Base-by-base conservation (phyloP, 2,797 vertebrate species). In the Labroides dimidiatus region DNA sequence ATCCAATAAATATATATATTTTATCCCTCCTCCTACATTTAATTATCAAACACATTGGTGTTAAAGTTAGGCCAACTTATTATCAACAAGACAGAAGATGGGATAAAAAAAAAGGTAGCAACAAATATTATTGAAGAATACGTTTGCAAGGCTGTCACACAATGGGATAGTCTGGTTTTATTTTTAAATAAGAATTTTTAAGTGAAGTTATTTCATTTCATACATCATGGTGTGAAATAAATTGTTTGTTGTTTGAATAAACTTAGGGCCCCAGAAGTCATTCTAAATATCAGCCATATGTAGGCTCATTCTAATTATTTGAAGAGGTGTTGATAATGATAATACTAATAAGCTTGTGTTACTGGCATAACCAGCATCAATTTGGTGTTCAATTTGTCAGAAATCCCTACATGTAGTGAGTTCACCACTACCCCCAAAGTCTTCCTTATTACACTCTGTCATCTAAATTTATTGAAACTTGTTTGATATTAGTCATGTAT, bases 1-100 rank as follows among this genome's bases (percentile, higher is more conserved):
- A 91, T 88, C 82, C 87, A 88, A 91, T 91, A 89, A 91, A 92
- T 91, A 88, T 87, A 76, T 87, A 69, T 47, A 37, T 55, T 33
- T 33, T 27, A 27, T 71, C 53, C 42, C 60, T 53, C 61, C 59
- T 71, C 53, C 78, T 81, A 85, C 73, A 85, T 91, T 73, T 87
- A 88, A 92, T 91, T 91, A 92, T 90, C 87, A 77, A 88, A 86
- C 75, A 86, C 66, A 75, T 81, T 86, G 79, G 77, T 80, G 76
- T 30, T 57, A 77, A 80, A 85, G 84, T 88, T 86, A 72, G 49
- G 70, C 66, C 65, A 81, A 88, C 77, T 89, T 90, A 82, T 88
- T 83, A 90, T 86, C 80, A 84, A 85, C 82, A 86, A 81, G 70
- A 64, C 67, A 52, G 45, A 83, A 70, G 73, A 88, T 76, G 39